Conservation (phyloP, 2,888 invertebrate species). For the Polyommatus icarus region DNA sequence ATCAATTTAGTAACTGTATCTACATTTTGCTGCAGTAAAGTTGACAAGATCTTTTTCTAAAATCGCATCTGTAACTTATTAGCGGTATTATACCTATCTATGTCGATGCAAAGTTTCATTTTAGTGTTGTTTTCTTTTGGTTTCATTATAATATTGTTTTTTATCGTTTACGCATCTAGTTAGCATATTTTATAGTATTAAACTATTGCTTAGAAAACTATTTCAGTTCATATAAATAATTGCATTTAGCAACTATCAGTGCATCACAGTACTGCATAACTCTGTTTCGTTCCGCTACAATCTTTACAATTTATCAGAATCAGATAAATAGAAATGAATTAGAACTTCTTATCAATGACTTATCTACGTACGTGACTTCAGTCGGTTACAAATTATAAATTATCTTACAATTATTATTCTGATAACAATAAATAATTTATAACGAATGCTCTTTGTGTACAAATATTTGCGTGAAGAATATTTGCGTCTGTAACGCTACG, state of each 20-base stretch:
- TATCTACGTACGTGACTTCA: conserved; percentile 40
- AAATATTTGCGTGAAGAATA: too few species aligned
- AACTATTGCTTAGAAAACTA: too few species aligned
- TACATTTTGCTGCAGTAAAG: too few species aligned
- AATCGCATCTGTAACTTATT: too few species aligned
- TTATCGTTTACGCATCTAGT: too few species aligned
- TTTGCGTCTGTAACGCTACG: too few species aligned
- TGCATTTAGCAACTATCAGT: not conserved
- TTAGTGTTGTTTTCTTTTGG: too few species aligned
- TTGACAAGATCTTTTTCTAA: too few species aligned
- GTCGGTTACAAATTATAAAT: not conserved
- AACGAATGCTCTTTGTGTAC: not conserved
- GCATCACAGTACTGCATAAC: not conserved
- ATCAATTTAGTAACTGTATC: not conserved
- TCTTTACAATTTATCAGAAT: not conserved
- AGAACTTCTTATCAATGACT: conserved; percentile 31
- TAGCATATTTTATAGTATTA: too few species aligned
- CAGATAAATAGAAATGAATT: not conserved
- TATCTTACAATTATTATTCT: not conserved
- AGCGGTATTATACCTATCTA: too few species aligned
- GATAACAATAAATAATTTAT: not conserved
- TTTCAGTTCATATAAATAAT: not conserved
- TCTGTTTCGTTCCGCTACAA: not conserved
- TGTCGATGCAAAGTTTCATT: too few species aligned
- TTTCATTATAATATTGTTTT: too few species aligned